phyloP scores from a whole-genome alignment of 2,797 vertebrate genomes.

The Molossus alvarezi region DNA sequence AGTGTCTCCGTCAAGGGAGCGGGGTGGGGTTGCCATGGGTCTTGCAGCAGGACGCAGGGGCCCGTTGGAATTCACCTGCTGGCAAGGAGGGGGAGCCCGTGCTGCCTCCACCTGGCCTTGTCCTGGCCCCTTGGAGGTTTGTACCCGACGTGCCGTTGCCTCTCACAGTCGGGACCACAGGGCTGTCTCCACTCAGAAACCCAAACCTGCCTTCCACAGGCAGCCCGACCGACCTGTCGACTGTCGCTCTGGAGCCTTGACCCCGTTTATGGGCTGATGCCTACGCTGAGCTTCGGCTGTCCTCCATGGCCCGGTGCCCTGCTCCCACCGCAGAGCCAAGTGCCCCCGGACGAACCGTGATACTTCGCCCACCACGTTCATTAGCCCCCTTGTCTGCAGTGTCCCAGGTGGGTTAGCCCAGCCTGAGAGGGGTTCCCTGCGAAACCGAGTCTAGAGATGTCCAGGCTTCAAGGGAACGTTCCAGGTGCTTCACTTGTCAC shows the following conservation, averaged over 20 bases:
- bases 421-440: background rate
- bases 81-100: background rate
- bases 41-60: background rate
- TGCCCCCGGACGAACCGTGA: background rate
- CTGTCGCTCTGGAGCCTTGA: no score
- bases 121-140: background rate
- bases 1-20: background rate
- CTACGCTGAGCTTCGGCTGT: rapidly evolving
- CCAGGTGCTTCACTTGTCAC: rapidly evolving
- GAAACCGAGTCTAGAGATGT: background rate
- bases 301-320: background rate
- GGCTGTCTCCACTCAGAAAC: background rate
- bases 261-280: background rate
- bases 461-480: rapidly evolving
- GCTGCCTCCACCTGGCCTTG: background rate
- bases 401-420: background rate
- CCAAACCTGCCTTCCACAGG: background rate
- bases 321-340: no score
- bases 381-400: background rate
- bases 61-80: background rate
- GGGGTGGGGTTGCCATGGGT: background rate
- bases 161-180: background rate
- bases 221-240: background rate
- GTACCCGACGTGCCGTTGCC: background rate
- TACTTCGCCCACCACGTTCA: background rate